Conservation (phyloP, 2,888 invertebrate genomes). For the Oxyteleia sp. region DNA sequence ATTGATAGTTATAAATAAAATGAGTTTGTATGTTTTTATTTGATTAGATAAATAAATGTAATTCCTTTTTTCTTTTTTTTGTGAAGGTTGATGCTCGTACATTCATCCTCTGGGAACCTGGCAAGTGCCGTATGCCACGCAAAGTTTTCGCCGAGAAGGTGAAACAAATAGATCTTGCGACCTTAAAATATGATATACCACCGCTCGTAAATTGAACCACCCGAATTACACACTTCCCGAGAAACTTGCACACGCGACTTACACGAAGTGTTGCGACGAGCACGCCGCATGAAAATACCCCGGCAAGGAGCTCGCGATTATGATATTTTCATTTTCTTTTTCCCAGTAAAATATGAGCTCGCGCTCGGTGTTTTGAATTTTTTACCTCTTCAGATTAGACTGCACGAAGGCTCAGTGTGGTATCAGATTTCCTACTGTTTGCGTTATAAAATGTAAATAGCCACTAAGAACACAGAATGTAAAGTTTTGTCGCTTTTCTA, state of each 20-base stretch:
- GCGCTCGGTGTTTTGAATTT: conserved; percentile 16
- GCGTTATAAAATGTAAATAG: no score
- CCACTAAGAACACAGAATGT: no score
- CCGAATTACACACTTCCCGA: conserved; percentile 70
- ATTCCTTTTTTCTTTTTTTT: conserved; percentile 11
- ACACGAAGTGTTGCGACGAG: conserved; percentile 33
- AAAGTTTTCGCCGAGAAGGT: conserved; percentile 59
- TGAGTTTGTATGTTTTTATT: conserved; percentile 3
- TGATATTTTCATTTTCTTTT: conserved; percentile 59
- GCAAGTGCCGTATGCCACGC: conserved; percentile 64
- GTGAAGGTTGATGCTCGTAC: not conserved
- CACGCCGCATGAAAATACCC: conserved; percentile 47
- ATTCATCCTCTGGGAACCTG: conserved; percentile 65
- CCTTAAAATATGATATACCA: conserved; percentile 75
- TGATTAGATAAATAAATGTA: no score
- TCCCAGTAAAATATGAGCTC: conserved; percentile 32
- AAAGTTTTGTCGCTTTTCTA: no score
- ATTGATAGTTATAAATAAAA: no score
- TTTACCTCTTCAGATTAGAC: no score
- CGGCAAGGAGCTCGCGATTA: conserved; percentile 43
- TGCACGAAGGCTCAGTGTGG: no score
- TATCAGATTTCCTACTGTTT: no score
- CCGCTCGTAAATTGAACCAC: conserved; percentile 72
- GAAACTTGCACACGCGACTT: conserved; percentile 69
- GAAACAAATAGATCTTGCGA: conserved; percentile 74